These are phyloP conservation scores for Perizoma flavofasciatum DNA, from an alignment of 2,888 invertebrate species.

Conservation along the genomic window DNA sequence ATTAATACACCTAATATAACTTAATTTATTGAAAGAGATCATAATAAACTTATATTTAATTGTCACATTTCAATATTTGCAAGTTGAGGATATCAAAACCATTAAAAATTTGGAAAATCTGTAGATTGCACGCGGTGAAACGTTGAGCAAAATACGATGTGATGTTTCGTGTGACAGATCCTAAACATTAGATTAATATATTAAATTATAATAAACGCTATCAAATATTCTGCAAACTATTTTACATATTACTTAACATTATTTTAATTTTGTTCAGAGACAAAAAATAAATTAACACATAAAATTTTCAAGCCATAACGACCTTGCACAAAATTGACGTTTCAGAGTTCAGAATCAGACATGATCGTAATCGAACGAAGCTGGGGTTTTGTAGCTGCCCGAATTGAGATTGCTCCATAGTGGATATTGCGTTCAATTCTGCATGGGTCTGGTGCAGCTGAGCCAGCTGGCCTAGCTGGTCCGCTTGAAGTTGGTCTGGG, in stretches of 20 bases:
- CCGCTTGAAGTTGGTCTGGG: slow-evolving; percentile 72
- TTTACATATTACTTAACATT: slow-evolving; percentile 81
- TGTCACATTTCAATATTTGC: slow-evolving; percentile 72
- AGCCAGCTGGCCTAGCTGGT: slow-evolving; percentile 68
- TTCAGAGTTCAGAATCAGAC: slow-evolving; percentile 15
- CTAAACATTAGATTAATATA: slow-evolving; percentile 54
- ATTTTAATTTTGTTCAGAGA: slow-evolving; percentile 64
- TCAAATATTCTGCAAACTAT: slow-evolving; percentile 68
- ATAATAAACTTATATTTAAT: slow-evolving; percentile 80
- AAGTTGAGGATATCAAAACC: slow-evolving; percentile 19
- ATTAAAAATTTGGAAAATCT: slow-evolving; percentile 26
- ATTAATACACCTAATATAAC: slow-evolving; percentile 65
- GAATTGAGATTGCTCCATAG: slow-evolving; percentile 45
- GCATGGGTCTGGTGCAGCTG: slow-evolving; percentile 35
- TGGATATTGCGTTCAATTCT: slow-evolving; percentile 39
- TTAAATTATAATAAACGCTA: slow-evolving; percentile 68
- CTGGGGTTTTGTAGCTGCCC: slow-evolving; percentile 48
- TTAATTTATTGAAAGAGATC: slow-evolving; percentile 81
- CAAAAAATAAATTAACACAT: slow-evolving; percentile 77
- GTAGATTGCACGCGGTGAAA: slow-evolving; percentile 32
- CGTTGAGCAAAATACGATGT: slow-evolving; percentile 59
- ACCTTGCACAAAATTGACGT: slow-evolving; percentile 49
- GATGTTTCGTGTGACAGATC: slow-evolving; percentile 59
- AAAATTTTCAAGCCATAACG: slow-evolving; percentile 67
- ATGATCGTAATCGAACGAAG: slow-evolving; percentile 21